Evolutionary conservation across 2,888 invertebrate species (phyloP).

Genomic region (Camponotus fellah): DNA sequence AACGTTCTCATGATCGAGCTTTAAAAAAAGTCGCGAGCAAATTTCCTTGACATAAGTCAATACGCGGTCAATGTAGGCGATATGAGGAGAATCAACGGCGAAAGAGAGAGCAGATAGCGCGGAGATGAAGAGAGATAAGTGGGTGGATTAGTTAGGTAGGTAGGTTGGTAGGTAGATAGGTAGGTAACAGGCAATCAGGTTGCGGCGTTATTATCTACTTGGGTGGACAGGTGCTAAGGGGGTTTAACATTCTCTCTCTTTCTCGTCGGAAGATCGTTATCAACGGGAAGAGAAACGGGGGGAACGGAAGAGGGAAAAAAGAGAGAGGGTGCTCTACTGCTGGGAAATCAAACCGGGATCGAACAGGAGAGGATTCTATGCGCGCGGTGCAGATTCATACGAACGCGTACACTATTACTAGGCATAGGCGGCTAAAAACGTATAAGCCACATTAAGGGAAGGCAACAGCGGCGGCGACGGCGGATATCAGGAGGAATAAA

Average conservation of each 20-base stretch:
- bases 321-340: conserved; percentile 1
- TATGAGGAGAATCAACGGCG: conserved; percentile 1
- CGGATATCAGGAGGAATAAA: conserved; percentile 80
- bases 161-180: conserved; percentile 64
- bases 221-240: conserved; percentile 83
- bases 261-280: conserved; percentile 80
- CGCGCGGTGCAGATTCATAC: conserved; percentile 73
- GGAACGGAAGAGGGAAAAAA: neutral
- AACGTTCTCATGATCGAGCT: neutral
- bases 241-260: conserved; percentile 67
- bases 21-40: neutral
- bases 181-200: conserved; percentile 80
- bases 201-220: conserved; percentile 81
- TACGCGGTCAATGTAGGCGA: neutral
- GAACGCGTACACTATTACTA: conserved; percentile 73
- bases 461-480: conserved; percentile 54
- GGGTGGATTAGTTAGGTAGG: conserved; percentile 15
- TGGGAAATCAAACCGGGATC: conserved; percentile 29
- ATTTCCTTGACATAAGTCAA: neutral
- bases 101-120: conserved; percentile 15
- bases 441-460: conserved; percentile 72
- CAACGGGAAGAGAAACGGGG: conserved; percentile 67
- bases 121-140: conserved; percentile 9
- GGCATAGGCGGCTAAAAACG: conserved; percentile 70
- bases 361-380: neutral